A percentile compares a stretch with the other conserved stretches of the same genome.
Conservation (phyloP, 2,888 invertebrate species). For the Dasysyrphus albostriatus region DNA sequence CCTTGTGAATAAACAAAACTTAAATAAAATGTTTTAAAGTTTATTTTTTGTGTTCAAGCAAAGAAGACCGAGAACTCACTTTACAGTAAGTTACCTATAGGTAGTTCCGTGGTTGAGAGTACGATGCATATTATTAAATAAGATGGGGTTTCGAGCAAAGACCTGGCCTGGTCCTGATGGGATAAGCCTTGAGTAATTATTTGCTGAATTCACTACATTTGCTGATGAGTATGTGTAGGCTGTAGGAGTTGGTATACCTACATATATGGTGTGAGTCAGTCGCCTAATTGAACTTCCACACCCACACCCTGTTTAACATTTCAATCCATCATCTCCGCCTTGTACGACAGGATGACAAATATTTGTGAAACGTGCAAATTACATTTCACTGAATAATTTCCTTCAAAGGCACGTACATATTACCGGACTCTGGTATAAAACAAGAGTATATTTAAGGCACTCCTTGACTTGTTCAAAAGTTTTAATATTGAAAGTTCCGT, state of each 20-base stretch:
- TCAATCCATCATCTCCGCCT: slow-evolving; percentile 56
- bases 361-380: slow-evolving; percentile 73
- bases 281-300: slow-evolving; percentile 53
- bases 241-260: neutral
- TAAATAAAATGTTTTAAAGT: slow-evolving; percentile 51
- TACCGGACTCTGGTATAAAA: slow-evolving; percentile 1
- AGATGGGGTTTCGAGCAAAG: neutral
- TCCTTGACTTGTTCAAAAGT: slow-evolving; percentile 47
- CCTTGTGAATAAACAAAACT: slow-evolving; percentile 42
- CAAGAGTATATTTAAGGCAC: slow-evolving; percentile 3
- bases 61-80: slow-evolving; percentile 13
- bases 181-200: slow-evolving; percentile 68
- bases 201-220: slow-evolving; percentile 39
- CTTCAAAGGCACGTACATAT: slow-evolving; percentile 31
- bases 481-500: slow-evolving; percentile 62
- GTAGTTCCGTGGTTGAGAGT: neutral
- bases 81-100: neutral
- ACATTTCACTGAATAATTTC: slow-evolving; percentile 60
- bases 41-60: slow-evolving; percentile 38
- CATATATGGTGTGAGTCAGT: slow-evolving; percentile 19
- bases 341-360: slow-evolving; percentile 59
- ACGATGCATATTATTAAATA: neutral
- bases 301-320: slow-evolving; percentile 35
- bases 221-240: neutral
- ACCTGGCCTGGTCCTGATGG: slow-evolving; percentile 6